Evolutionary conservation across 1,140 invertebrate species (phyloP).

Genomic region (Periplaneta americana): DNA sequence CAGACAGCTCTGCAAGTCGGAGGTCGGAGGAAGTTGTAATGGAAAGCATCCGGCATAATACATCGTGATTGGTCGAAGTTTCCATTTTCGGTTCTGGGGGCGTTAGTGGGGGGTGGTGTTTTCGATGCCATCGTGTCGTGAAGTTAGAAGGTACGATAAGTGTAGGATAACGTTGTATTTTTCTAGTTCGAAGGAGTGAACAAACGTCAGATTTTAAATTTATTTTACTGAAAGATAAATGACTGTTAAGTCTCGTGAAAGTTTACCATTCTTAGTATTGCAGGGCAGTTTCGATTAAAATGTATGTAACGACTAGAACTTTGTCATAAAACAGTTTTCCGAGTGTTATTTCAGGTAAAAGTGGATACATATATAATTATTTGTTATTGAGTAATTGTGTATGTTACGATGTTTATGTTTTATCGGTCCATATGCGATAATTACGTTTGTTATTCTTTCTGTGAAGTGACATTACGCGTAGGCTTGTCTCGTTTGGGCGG

Average conservation of each 20-base stretch:
- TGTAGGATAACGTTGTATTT: not conserved
- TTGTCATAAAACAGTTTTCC: not conserved
- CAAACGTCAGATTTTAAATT: not conserved
- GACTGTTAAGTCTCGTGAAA: not conserved
- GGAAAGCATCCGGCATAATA: not conserved
- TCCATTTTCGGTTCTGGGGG: not conserved
- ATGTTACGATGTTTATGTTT: not conserved
- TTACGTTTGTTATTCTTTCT: not conserved
- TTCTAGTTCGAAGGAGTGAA: not conserved
- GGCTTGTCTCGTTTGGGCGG: not conserved
- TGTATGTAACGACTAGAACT: not conserved
- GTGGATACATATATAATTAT: not conserved
- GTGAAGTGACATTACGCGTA: not conserved
- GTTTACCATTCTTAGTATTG: not conserved
- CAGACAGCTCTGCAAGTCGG: not conserved
- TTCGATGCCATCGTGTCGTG: not conserved
- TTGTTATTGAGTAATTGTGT: not conserved
- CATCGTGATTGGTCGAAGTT: not conserved
- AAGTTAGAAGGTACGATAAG: not conserved
- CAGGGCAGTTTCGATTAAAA: not conserved
- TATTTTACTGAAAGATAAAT: not conserved
- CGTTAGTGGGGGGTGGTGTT: not conserved
- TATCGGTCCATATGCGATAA: not conserved
- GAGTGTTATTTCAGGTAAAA: not conserved
- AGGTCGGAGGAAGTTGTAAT: not conserved